Evolutionary conservation across 2,113 vertebrate species (phyloP).

Genomic region (Vulpes ferrilata): DNA sequence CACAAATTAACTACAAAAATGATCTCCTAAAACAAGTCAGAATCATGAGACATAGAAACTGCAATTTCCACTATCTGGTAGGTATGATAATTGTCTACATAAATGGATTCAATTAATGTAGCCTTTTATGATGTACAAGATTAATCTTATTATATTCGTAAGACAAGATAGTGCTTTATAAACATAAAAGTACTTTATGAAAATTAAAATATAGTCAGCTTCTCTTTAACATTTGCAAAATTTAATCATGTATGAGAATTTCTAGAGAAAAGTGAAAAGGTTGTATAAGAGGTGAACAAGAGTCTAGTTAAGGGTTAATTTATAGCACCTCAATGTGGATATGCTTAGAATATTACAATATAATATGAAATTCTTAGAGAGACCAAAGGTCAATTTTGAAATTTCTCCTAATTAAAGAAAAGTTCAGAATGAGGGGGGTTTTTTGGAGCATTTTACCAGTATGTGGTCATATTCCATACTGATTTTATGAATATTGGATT

Average conservation of each 20-base stretch:
- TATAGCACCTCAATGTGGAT: not conserved
- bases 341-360: slow-evolving; percentile 59
- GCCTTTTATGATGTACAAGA: slow-evolving; percentile 31
- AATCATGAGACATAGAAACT: not conserved
- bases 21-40: not conserved
- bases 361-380: not conserved
- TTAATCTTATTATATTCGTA: slow-evolving; percentile 19
- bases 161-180: not conserved
- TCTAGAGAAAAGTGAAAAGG: not conserved
- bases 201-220: not conserved
- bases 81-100: not conserved
- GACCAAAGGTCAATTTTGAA: slow-evolving; percentile 61
- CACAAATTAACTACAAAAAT: slow-evolving; percentile 18
- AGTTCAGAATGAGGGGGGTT: not conserved
- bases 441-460: slow-evolving; percentile 42
- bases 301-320: slow-evolving; percentile 45
- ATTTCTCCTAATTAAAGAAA: slow-evolving; percentile 71
- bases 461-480: slow-evolving; percentile 57
- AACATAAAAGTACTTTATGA: not conserved
- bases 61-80: not conserved
- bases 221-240: not conserved
- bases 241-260: not conserved
- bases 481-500: slow-evolving; percentile 76
- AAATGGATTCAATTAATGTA: slow-evolving; percentile 5
- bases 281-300: slow-evolving; percentile 29